Evolutionary conservation across 1,140 invertebrate genomes (phyloP).

Genomic region (Cotesia typhae): DNA sequence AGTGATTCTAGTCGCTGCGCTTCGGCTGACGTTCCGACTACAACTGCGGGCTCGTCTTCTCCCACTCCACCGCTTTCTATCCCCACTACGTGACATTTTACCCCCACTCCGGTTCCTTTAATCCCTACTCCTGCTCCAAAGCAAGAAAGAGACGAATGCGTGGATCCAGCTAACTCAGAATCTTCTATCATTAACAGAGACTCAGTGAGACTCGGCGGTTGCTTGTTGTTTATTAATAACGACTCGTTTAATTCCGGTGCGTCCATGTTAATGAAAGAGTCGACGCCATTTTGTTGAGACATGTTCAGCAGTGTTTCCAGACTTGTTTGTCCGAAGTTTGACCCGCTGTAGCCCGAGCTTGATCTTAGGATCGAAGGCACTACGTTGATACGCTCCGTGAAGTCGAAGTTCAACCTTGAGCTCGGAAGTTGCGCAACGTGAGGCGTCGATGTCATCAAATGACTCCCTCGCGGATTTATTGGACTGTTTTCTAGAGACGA

Average conservation of each 20-base stretch:
- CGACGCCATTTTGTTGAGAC: slow-evolving; percentile 55
- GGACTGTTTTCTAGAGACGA: slow-evolving; percentile 42
- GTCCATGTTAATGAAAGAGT: slow-evolving; percentile 56
- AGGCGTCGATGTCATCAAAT: not conserved
- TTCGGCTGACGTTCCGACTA: too few relatives aligned
- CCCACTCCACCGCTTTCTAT: too few relatives aligned
- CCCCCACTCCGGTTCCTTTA: too few relatives aligned
- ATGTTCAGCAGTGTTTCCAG: slow-evolving; percentile 58
- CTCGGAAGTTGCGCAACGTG: not conserved
- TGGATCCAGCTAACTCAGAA: slow-evolving; percentile 27
- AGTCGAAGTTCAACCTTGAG: not conserved
- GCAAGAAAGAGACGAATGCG: slow-evolving; percentile 21
- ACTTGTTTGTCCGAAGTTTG: slow-evolving; percentile 51
- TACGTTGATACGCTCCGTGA: slow-evolving; percentile 37
- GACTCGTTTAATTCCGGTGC: slow-evolving; percentile 53
- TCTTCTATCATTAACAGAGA: slow-evolving; percentile 32
- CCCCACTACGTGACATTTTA: too few relatives aligned
- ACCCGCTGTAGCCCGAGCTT: not conserved
- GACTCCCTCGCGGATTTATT: not conserved
- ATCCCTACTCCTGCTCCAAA: too few relatives aligned
- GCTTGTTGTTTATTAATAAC: slow-evolving; percentile 26
- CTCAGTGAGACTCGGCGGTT: not conserved
- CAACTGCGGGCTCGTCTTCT: too few relatives aligned
- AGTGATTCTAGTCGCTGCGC: too few relatives aligned
- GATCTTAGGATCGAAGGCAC: slow-evolving; percentile 50